Evolutionary conservation across 2,888 invertebrate species (phyloP), one percentile per base, ranked within the genome.

Genomic region (Hyppa rectilinea): DNA sequence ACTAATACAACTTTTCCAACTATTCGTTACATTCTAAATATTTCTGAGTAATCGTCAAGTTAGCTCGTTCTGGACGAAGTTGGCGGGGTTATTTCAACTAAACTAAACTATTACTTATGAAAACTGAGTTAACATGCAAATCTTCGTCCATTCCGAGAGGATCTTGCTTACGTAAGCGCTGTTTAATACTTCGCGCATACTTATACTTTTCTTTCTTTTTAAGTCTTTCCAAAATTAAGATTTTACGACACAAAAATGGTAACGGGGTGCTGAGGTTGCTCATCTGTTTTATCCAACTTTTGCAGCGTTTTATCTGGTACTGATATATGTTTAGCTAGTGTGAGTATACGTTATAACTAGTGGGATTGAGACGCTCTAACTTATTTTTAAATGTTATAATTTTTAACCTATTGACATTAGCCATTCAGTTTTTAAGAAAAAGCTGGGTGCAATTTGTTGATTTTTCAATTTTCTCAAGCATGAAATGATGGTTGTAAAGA

Each of bases 121-220:
- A 92, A 94, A 92, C 92, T 86, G 89, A 93, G 93, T 93, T 94
- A 93, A 92, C 92, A 94, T 93, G 94, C 93, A 95, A 95, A 94
- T 95, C 93, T 91, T 88, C 86, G 90, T 88, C 91, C 91, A 90
- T 91, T 92, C 85, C 87, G 84, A 84, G 87, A 82, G 86, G 88
- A 90, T 88, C 86, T 86, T 85, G 86, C 88, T 89, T 87, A 89
- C 88, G 84, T 87, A 88, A 90, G 87, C 88, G 81, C 86, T 87
- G 82, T 87, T 91, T 90, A 90, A 88, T 90, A 88, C 87, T 88
- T 89, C 82, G 81, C 85, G 84, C 86, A 85, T 86, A 88, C 86
- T 88, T 87, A 84, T 79, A 81, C 84, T 81, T 85, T 84, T 78
- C 85, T 83, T 84, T 84, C 81, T 85, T 85, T 85, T 83, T 81